A percentile compares a stretch with the other conserved stretches of the same genome.
phyloP scores from a whole-genome alignment of 2,888 invertebrate species.

The Beris chalybata region DNA sequence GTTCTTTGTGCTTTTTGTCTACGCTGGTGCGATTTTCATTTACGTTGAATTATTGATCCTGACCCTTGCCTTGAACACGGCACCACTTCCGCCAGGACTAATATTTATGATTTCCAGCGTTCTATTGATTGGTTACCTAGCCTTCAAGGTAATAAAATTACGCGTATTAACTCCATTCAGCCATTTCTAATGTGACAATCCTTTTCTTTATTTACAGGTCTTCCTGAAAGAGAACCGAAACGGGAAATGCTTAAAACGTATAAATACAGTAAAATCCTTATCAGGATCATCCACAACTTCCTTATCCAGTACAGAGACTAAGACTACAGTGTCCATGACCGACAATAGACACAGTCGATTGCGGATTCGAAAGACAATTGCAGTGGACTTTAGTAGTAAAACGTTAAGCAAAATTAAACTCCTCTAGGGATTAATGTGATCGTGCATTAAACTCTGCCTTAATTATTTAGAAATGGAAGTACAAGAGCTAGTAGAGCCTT shows the following conservation, averaged over 20 bases:
- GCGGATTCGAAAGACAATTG: constrained; percentile 30
- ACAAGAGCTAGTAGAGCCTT: constrained; percentile 21
- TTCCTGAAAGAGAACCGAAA: constrained; percentile 24
- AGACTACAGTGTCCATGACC: no score
- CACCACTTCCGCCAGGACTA: constrained; percentile 38
- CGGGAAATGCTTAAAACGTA: background rate
- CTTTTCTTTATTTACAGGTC: constrained; percentile 32
- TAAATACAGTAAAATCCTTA: background rate
- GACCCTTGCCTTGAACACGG: constrained; percentile 35
- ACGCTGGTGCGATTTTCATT: constrained; percentile 36
- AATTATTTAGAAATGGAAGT: constrained; percentile 6
- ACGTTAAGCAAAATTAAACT: constrained; percentile 41
- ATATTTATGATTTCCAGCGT: constrained; percentile 40
- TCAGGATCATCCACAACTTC: background rate
- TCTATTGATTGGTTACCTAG: constrained; percentile 36
- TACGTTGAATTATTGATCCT: constrained; percentile 39
- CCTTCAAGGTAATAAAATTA: constrained; percentile 36
- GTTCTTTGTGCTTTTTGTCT: constrained; percentile 33
- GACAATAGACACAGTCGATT: constrained; percentile 30
- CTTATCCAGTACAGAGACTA: background rate
- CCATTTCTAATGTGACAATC: background rate
- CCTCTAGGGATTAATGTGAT: constrained; percentile 42
- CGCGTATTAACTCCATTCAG: background rate
- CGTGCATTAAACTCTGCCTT: background rate
- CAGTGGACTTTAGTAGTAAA: constrained; percentile 36